These are phyloP conservation scores for Actinostola sp. DNA, from an alignment of 92 coral and sea anemone species.

Conservation along the genomic window DNA sequence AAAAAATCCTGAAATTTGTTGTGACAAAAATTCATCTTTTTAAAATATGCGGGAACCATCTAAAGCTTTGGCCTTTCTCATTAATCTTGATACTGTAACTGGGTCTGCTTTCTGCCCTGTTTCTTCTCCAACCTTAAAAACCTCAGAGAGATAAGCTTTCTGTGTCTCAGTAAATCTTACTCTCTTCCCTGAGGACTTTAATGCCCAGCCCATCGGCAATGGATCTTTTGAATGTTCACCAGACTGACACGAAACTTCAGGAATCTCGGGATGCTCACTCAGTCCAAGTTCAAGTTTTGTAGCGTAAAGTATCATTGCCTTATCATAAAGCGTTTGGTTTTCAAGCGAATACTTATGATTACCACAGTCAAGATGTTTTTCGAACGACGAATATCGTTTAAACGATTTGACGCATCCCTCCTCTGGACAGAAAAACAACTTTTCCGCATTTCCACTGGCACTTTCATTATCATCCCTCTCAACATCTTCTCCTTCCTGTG, in stretches of 20 bases:
- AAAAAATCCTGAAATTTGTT: slow-evolving; percentile 10
- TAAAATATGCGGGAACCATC: slow-evolving; percentile 9
- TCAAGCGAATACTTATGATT: slow-evolving; percentile 47
- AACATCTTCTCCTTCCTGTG: not conserved
- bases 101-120: slow-evolving; percentile 42
- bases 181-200: slow-evolving; percentile 27
- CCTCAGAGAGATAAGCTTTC: slow-evolving; percentile 44
- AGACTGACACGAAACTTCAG: not conserved
- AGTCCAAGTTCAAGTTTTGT: slow-evolving; percentile 25
- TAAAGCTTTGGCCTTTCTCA: slow-evolving; percentile 5
- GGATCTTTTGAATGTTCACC: not conserved
- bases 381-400: slow-evolving; percentile 30
- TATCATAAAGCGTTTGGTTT: slow-evolving; percentile 51
- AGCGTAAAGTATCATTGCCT: slow-evolving; percentile 46
- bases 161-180: slow-evolving; percentile 31
- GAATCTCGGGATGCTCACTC: not conserved
- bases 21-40: slow-evolving; percentile 2
- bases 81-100: not conserved
- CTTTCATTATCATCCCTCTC: not conserved
- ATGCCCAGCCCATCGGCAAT: slow-evolving; percentile 52
- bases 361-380: slow-evolving; percentile 48
- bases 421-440: slow-evolving; percentile 50
- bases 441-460: not conserved
- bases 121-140: slow-evolving; percentile 41
- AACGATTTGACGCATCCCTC: slow-evolving; percentile 52